Percentiles rank a stretch among this genome's conserved stretches.
These are phyloP conservation scores for Megaleporinus macrocephalus DNA, from an alignment of 2,113 vertebrate species.

Conservation along the genomic window DNA sequence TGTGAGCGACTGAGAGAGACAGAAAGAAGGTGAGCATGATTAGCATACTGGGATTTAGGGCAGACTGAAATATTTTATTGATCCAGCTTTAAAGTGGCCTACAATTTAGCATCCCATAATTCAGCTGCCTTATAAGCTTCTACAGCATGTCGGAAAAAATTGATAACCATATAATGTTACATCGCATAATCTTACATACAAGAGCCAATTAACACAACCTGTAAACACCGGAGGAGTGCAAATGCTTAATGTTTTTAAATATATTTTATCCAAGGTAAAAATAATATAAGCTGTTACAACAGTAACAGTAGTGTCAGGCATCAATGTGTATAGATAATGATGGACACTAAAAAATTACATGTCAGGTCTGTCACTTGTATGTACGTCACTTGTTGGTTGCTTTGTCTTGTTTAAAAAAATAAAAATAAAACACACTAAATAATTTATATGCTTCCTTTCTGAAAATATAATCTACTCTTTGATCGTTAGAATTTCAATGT, in stretches of 20 bases:
- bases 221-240: too few relatives aligned
- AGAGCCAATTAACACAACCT: too few relatives aligned
- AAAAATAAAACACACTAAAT: too few relatives aligned
- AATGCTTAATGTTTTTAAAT: too few relatives aligned
- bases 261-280: too few relatives aligned
- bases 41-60: not conserved
- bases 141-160: not conserved
- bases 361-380: too few relatives aligned
- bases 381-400: too few relatives aligned
- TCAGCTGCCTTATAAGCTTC: not conserved
- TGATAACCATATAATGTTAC: not conserved
- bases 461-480: too few relatives aligned
- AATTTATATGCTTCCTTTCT: too few relatives aligned
- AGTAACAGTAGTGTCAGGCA: not conserved
- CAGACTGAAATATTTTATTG: constrained; percentile 5
- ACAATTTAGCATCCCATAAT: constrained; percentile 1
- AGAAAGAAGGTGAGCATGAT: constrained; percentile 3
- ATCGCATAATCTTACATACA: not conserved
- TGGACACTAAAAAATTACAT: too few relatives aligned
- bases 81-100: not conserved
- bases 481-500: too few relatives aligned
- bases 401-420: too few relatives aligned
- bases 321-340: not conserved
- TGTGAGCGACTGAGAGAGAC: not conserved
- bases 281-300: not conserved